Evolutionary conservation across 2,113 vertebrate genomes (phyloP).

Genomic region (Crotalus tigris): DNA sequence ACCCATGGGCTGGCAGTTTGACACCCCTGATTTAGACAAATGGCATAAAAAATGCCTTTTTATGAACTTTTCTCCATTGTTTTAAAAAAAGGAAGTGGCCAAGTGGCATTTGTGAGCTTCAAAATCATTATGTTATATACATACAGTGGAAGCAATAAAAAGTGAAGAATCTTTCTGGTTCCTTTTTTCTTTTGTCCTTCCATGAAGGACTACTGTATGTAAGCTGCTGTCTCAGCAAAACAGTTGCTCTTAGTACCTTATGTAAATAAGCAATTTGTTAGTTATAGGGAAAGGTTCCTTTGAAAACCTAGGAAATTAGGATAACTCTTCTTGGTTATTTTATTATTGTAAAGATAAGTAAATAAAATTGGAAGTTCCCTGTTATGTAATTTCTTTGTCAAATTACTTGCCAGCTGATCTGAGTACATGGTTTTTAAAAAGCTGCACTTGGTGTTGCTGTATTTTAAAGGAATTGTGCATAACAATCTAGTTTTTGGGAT

Average conservation of each 20-base stretch:
- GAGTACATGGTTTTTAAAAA: not conserved
- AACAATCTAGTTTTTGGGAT: not conserved
- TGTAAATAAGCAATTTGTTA: not conserved
- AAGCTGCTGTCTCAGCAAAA: not conserved
- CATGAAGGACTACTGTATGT: not conserved
- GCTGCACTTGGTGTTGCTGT: not conserved
- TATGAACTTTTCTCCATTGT: conserved; percentile 52
- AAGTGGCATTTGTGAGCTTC: conserved; percentile 48
- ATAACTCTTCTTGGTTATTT: not conserved
- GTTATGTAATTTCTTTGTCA: not conserved
- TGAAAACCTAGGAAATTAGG: not conserved
- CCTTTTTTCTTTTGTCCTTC: conserved; percentile 22
- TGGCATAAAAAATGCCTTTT: conserved; percentile 44
- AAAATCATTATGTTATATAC: conserved; percentile 58
- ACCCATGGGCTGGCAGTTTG: too few species aligned
- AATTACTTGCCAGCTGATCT: not conserved
- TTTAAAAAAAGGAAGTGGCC: conserved; percentile 27
- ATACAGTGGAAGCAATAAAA: conserved; percentile 71
- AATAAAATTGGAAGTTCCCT: not conserved
- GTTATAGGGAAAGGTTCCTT: not conserved
- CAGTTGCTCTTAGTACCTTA: not conserved
- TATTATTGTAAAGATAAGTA: not conserved
- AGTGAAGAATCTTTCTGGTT: conserved; percentile 49
- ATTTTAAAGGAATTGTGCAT: not conserved
- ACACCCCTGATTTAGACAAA: conserved; percentile 29